phyloP scores from a whole-genome alignment of 2,797 vertebrate species.

The Astyanax mexicanus region DNA sequence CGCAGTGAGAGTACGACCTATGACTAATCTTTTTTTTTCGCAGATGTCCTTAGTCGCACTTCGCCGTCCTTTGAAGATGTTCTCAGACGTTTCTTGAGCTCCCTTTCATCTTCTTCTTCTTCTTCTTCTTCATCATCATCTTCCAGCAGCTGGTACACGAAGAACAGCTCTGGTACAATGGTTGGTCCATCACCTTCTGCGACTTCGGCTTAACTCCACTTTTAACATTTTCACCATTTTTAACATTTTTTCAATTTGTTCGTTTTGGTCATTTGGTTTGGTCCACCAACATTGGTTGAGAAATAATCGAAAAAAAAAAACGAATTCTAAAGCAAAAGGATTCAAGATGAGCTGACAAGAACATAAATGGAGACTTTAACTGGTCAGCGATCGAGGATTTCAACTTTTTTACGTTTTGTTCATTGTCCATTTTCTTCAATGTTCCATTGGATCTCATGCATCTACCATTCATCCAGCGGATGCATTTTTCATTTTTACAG shows the following conservation, averaged over 20 bases:
- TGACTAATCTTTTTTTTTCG: slow-evolving; percentile 74
- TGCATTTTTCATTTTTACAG: slow-evolving; percentile 21
- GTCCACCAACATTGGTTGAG: too few relatives aligned
- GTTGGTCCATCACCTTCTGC: slow-evolving; percentile 27
- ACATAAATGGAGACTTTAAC: neutral
- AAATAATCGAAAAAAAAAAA: too few relatives aligned
- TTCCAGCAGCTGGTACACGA: slow-evolving; percentile 38
- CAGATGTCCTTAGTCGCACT: slow-evolving; percentile 64
- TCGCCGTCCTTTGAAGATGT: too few relatives aligned
- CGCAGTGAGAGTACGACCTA: slow-evolving; percentile 78
- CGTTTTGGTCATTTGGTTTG: neutral
- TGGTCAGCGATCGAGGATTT: neutral
- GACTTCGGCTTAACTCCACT: slow-evolving; percentile 38
- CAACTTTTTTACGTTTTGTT: neutral
- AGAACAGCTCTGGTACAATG: slow-evolving; percentile 33
- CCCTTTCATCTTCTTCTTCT: slow-evolving; percentile 26
- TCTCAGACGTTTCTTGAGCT: slow-evolving; percentile 53
- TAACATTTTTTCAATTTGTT: neutral
- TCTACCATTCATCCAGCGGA: slow-evolving; percentile 20
- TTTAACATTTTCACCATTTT: slow-evolving; percentile 7
- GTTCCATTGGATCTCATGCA: slow-evolving; percentile 23
- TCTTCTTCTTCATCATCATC: slow-evolving; percentile 21
- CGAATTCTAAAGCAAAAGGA: too few relatives aligned
- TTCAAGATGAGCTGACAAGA: neutral
- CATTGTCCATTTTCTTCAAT: slow-evolving; percentile 14